Conservation (phyloP, 2,888 invertebrate species). For the Eupithecia inturbata region DNA sequence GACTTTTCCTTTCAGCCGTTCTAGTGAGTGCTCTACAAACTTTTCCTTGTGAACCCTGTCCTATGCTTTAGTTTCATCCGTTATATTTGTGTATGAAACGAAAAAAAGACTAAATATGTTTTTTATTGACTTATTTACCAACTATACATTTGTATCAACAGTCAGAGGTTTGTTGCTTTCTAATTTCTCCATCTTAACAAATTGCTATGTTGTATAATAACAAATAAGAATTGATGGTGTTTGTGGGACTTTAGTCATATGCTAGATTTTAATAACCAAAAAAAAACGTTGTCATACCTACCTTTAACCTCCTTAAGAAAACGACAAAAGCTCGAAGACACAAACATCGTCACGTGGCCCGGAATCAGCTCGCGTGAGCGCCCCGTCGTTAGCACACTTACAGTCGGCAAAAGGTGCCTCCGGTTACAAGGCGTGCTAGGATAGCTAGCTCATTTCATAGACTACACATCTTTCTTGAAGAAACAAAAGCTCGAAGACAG, state of each 20-base stretch:
- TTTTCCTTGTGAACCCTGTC: too few species aligned
- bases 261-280: neutral
- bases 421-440: slow-evolving; percentile 28
- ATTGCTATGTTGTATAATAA: neutral
- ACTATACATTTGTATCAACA: neutral
- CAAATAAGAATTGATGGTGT: neutral
- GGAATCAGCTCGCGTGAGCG: slow-evolving; percentile 66
- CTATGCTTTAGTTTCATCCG: neutral
- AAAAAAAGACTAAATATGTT: neutral
- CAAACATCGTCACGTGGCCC: slow-evolving; percentile 58
- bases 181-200: neutral
- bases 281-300: neutral
- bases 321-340: slow-evolving; percentile 2
- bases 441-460: slow-evolving; percentile 15
- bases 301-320: neutral
- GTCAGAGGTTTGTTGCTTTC: neutral
- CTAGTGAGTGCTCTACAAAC: neutral
- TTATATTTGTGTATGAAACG: neutral
- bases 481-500: neutral
- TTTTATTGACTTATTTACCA: neutral
- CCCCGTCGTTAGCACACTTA: slow-evolving; percentile 72
- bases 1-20: neutral
- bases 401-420: slow-evolving; percentile 68
- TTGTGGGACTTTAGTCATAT: neutral
- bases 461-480: neutral